Conservation (phyloP, 2,888 invertebrate species). For the Erpobdella octoculata region DNA sequence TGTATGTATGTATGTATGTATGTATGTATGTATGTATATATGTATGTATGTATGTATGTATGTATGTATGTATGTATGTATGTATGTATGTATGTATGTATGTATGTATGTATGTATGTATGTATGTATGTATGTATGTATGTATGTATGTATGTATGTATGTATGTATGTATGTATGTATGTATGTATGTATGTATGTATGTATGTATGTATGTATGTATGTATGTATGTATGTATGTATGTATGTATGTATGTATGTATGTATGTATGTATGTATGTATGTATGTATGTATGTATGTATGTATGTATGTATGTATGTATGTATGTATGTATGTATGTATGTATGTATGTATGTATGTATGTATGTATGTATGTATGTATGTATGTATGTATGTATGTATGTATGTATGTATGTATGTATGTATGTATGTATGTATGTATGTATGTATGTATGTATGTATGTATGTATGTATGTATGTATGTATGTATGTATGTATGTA, state of each 20-base stretch:
- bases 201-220: background rate
- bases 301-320: too few species aligned
- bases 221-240: background rate
- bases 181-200: background rate
- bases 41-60: slow-evolving; percentile 20
- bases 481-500: too few species aligned
- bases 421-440: too few species aligned
- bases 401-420: too few species aligned
- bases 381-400: too few species aligned
- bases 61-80: slow-evolving; percentile 20
- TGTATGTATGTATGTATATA: slow-evolving; percentile 8
- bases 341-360: too few species aligned
- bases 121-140: slow-evolving; percentile 19
- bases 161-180: background rate
- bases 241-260: slow-evolving; percentile 24
- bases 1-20: slow-evolving; percentile 15
- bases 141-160: slow-evolving; percentile 12
- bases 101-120: background rate
- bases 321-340: too few species aligned
- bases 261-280: slow-evolving; percentile 26
- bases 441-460: too few species aligned
- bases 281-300: too few species aligned
- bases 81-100: slow-evolving; percentile 14
- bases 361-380: too few species aligned
- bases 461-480: too few species aligned